phyloP scores from a whole-genome alignment of 2,113 vertebrate genomes.

The Melanerpes formicivorus region DNA sequence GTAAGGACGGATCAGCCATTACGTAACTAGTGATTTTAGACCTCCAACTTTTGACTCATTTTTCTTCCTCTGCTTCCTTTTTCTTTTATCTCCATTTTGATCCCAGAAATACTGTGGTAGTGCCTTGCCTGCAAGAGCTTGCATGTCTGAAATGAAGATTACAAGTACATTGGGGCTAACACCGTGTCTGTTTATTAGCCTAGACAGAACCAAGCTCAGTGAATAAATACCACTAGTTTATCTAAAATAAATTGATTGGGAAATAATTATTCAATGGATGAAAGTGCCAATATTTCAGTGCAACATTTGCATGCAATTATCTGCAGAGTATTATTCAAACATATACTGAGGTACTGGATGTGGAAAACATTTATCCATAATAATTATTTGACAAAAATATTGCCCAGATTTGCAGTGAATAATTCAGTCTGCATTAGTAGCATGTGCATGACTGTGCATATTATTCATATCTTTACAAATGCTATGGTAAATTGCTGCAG shows the following conservation, averaged over 20 bases:
- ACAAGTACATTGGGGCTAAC: neutral
- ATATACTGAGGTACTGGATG: neutral
- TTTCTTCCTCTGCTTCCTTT: neutral
- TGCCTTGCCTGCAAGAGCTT: neutral
- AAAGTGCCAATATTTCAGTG: conserved; percentile 16
- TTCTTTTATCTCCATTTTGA: neutral
- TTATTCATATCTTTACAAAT: conserved; percentile 15
- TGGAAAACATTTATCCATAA: conserved; percentile 31
- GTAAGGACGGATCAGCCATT: neutral
- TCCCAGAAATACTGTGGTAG: neutral
- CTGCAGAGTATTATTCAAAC: conserved; percentile 29
- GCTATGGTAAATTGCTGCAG: neutral
- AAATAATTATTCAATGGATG: conserved; percentile 39
- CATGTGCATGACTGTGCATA: neutral
- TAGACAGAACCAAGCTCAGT: neutral
- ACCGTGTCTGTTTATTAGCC: neutral
- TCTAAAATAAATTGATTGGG: neutral
- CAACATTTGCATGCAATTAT: neutral
- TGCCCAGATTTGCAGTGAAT: conserved; percentile 40
- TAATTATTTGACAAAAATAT: conserved; percentile 40
- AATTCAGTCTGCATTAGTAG: conserved; percentile 42
- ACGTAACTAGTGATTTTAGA: neutral
- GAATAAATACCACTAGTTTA: conserved; percentile 9
- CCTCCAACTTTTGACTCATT: neutral
- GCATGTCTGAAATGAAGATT: neutral